Evolutionary conservation across 2,888 invertebrate species (phyloP).

Genomic region (Pegoplata infirma): DNA sequence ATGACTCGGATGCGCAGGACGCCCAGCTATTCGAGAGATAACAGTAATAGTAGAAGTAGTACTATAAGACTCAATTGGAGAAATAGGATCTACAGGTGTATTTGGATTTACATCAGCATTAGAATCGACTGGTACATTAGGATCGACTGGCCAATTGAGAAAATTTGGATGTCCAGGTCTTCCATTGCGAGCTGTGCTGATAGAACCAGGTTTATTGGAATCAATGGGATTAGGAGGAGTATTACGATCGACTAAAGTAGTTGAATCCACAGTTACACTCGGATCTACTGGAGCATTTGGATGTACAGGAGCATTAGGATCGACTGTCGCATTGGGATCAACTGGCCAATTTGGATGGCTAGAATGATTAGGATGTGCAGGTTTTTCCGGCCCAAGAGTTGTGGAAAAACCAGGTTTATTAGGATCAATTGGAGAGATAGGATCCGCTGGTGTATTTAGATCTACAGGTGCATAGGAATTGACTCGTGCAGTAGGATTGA

Average conservation of each 20-base stretch:
- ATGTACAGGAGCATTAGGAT: no score
- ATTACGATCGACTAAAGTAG: no score
- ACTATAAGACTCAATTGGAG: no score
- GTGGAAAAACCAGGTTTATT: no score
- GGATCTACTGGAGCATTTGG: no score
- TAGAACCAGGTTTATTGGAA: not conserved
- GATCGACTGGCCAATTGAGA: slow-evolving; percentile 25
- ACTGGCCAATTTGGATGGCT: slow-evolving; percentile 15
- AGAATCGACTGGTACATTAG: slow-evolving; percentile 34
- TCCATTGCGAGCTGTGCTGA: slow-evolving; percentile 14
- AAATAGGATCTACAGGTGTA: no score
- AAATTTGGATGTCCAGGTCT: slow-evolving; percentile 38
- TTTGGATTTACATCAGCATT: no score
- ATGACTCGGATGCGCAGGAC: no score
- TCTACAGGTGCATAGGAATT: slow-evolving; percentile 16
- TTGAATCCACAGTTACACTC: no score
- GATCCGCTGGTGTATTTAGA: slow-evolving; percentile 5
- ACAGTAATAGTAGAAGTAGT: no score
- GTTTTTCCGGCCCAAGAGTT: slow-evolving; percentile 52
- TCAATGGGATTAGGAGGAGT: no score
- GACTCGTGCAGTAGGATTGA: slow-evolving; percentile 16
- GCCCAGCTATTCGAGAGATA: no score
- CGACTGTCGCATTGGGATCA: slow-evolving; percentile 17
- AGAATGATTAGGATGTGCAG: not conserved
- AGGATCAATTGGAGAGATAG: slow-evolving; percentile 19